A percentile compares a stretch with the other conserved stretches of the same genome.
Evolutionary conservation across 1,140 invertebrate species (phyloP).

Genomic region (Venturia canescens): DNA sequence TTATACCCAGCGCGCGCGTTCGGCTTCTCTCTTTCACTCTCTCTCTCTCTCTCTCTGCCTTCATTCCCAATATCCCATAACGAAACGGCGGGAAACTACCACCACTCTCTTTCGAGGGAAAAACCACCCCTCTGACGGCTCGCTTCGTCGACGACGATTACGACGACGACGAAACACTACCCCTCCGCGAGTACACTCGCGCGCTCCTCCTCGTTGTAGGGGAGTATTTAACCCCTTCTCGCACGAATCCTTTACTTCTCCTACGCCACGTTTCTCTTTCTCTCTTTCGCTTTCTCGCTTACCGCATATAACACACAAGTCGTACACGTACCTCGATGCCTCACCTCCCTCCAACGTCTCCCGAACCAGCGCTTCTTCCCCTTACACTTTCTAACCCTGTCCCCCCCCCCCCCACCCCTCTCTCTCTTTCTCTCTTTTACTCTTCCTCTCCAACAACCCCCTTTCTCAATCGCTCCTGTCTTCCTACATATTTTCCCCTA

Average conservation of each 20-base stretch:
- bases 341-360: constrained; percentile 4
- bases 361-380: background rate
- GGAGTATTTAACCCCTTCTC: constrained; percentile 45
- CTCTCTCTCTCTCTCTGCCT: constrained; percentile 46
- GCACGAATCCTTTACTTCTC: constrained; percentile 42
- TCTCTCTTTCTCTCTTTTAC: background rate
- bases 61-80: constrained; percentile 39
- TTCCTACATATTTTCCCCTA: constrained; percentile 5
- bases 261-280: background rate
- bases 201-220: constrained; percentile 21
- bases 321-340: constrained; percentile 9
- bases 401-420: background rate
- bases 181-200: background rate
- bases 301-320: background rate
- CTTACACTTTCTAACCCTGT: background rate
- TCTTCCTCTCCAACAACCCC: background rate
- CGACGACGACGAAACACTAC: constrained; percentile 25
- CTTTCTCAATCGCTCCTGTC: background rate
- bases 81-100: constrained; percentile 51
- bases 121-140: constrained; percentile 52
- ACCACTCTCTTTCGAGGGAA: constrained; percentile 51
- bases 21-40: constrained; percentile 43
- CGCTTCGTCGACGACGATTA: constrained; percentile 45
- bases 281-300: background rate
- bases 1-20: too few species aligned